Conservation (phyloP, 2,113 vertebrate species). For the Alethe diademata region DNA sequence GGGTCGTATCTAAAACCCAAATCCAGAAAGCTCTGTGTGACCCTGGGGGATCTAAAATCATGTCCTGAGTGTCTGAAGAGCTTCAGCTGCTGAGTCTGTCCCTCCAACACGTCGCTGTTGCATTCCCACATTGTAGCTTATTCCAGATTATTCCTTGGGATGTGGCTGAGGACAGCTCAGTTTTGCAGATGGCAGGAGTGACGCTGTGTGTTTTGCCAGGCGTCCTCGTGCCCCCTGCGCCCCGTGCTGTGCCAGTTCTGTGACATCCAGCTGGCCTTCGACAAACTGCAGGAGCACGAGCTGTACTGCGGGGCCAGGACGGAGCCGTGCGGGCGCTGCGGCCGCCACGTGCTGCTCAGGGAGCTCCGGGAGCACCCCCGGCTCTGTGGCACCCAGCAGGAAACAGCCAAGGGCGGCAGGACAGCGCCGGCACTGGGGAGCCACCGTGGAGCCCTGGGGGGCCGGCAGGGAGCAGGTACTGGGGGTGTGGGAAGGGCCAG, state of each 20-base stretch:
- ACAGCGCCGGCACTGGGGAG: neutral
- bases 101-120: fast-evolving
- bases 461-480: slow-evolving; percentile 62
- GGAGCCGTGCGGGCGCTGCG: slow-evolving; percentile 84
- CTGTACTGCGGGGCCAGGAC: slow-evolving; percentile 92
- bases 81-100: neutral
- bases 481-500: neutral
- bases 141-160: neutral
- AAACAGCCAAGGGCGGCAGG: neutral
- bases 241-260: slow-evolving; percentile 88
- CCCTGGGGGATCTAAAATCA: neutral
- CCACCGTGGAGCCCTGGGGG: slow-evolving; percentile 36
- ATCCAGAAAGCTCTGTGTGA: neutral
- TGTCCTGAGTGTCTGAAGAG: fast-evolving
- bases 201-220: neutral
- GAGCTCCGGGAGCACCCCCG: slow-evolving; percentile 83
- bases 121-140: fast-evolving
- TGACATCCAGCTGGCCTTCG: slow-evolving; percentile 85
- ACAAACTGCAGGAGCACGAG: slow-evolving; percentile 87
- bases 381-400: slow-evolving; percentile 72
- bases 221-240: slow-evolving; percentile 77
- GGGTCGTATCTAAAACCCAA: neutral
- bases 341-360: slow-evolving; percentile 83
- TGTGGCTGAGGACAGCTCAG: neutral
- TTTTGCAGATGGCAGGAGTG: neutral